Percentiles rank a stretch among this genome's conserved stretches.
phyloP scores from a whole-genome alignment of 2,888 invertebrate species.

The Brenthis ino region DNA sequence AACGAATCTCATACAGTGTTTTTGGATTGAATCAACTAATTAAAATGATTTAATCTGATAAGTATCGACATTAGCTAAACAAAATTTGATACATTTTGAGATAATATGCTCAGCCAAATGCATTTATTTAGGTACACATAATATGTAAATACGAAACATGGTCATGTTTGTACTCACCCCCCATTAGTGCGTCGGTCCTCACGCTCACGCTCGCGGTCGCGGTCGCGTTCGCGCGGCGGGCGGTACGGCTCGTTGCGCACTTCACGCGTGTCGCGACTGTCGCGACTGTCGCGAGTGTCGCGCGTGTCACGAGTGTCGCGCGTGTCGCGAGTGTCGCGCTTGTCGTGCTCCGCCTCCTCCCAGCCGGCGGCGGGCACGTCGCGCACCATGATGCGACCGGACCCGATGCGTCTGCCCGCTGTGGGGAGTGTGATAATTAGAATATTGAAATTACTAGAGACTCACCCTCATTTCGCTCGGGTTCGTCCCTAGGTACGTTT shows the following conservation, averaged over 20 bases:
- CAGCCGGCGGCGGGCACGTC: constrained; percentile 69
- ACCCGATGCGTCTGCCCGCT: constrained; percentile 87
- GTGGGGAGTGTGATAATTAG: background rate
- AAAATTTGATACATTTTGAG: too few species aligned
- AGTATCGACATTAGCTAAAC: too few species aligned
- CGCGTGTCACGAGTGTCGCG: constrained; percentile 38
- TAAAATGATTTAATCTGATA: too few species aligned
- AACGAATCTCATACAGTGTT: too few species aligned
- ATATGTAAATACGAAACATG: too few species aligned
- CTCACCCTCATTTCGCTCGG: too few species aligned
- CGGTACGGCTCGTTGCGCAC: constrained; percentile 42
- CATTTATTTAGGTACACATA: too few species aligned
- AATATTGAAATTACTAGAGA: background rate
- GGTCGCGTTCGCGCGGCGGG: constrained; percentile 43
- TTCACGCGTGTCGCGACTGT: background rate
- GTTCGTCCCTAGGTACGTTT: too few species aligned
- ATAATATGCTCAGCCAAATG: too few species aligned
- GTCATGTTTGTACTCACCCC: constrained; percentile 31
- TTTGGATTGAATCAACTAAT: too few species aligned
- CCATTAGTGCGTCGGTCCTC: constrained; percentile 54
- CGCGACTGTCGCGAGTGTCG: constrained; percentile 38
- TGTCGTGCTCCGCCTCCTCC: constrained; percentile 49
- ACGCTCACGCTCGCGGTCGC: constrained; percentile 43
- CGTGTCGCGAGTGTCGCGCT: constrained; percentile 40
- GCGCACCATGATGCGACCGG: constrained; percentile 90